Conservation (phyloP, 37 sponge, comb jelly and placozoan species). For the Ianthella basta region DNA sequence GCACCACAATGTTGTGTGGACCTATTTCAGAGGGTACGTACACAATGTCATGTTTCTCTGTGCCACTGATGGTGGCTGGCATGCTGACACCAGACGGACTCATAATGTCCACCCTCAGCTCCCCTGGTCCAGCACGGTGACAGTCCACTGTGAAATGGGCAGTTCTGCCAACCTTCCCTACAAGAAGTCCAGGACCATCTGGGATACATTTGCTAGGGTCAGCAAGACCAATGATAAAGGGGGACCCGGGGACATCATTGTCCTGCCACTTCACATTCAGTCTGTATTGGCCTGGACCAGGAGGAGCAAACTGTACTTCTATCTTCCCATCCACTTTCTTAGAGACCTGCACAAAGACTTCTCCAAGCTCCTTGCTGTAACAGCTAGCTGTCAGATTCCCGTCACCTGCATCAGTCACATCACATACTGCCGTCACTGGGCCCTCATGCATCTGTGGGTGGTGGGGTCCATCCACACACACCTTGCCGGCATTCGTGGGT, state of each 20-base stretch:
- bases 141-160: slow-evolving; percentile 69
- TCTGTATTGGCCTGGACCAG: slow-evolving; percentile 44
- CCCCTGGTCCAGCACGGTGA: slow-evolving; percentile 68
- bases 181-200: slow-evolving; percentile 50
- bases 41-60: background rate
- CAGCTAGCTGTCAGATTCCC: slow-evolving; percentile 65
- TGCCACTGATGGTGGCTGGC: background rate
- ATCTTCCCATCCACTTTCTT: slow-evolving; percentile 3
- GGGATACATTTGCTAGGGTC: slow-evolving; percentile 48
- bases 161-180: slow-evolving; percentile 46
- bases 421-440: slow-evolving; percentile 20
- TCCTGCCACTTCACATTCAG: slow-evolving; percentile 65
- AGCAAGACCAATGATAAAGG: background rate
- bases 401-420: slow-evolving; percentile 60
- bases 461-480: slow-evolving; percentile 43
- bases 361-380: slow-evolving; percentile 48
- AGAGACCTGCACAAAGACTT: slow-evolving; percentile 47
- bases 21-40: slow-evolving; percentile 37
- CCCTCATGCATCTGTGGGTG: slow-evolving; percentile 23
- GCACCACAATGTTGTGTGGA: slow-evolving; percentile 45
- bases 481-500: slow-evolving; percentile 35
- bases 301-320: slow-evolving; percentile 48
- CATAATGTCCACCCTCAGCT: slow-evolving; percentile 45
- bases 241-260: slow-evolving; percentile 53
- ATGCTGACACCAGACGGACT: slow-evolving; percentile 55